Percentiles rank a stretch among this genome's conserved stretches.
These are phyloP conservation scores for Ptyas mucosa DNA, from an alignment of 2,113 vertebrate species.

Conservation along the genomic window DNA sequence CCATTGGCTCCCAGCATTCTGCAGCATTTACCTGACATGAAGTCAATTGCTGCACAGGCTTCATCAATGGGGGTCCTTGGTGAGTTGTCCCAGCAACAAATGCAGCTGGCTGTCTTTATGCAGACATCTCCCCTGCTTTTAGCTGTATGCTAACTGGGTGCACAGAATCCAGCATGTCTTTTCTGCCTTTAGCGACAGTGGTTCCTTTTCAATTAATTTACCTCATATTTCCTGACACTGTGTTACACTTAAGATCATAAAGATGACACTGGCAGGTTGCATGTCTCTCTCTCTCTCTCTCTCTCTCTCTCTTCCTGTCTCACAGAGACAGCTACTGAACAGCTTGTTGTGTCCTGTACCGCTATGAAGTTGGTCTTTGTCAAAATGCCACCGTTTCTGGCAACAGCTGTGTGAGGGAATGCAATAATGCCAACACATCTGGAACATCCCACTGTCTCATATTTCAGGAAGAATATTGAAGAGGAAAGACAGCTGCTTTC, in stretches of 20 bases:
- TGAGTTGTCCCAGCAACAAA: neutral
- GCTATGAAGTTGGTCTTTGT: neutral
- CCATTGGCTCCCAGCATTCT: neutral
- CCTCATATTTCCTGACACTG: neutral
- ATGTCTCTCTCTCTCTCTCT: neutral
- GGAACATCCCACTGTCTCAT: fast-evolving
- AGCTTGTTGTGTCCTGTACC: neutral
- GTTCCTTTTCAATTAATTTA: neutral
- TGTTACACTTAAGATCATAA: neutral
- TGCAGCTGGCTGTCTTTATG: neutral
- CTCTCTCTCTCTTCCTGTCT: neutral
- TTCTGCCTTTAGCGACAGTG: neutral
- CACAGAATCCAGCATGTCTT: neutral
- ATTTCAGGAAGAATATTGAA: neutral
- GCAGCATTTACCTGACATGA: neutral
- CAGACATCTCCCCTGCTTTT: neutral
- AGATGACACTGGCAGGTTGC: neutral
- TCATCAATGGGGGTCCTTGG: neutral
- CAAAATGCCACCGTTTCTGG: neutral
- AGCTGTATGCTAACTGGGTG: neutral
- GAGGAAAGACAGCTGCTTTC: neutral
- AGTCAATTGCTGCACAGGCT: neutral
- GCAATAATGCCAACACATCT: neutral
- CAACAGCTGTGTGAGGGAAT: neutral
- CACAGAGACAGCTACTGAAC: neutral